Evolutionary conservation across 2,113 vertebrate genomes (phyloP).

Genomic region (Sander vitreus): DNA sequence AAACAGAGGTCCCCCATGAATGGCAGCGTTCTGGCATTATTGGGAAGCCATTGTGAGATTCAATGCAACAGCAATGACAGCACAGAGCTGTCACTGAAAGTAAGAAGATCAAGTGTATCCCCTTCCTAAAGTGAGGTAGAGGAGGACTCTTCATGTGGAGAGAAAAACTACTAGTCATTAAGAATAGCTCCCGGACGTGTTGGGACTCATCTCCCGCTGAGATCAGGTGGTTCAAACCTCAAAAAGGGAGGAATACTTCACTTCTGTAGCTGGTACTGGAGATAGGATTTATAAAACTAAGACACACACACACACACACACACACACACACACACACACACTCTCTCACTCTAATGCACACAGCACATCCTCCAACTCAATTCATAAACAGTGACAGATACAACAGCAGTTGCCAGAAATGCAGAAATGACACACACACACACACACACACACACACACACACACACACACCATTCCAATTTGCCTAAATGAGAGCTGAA

Average conservation of each 20-base stretch:
- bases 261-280: slow-evolving; percentile 42
- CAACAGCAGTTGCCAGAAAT: slow-evolving; percentile 50
- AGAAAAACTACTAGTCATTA: slow-evolving; percentile 61
- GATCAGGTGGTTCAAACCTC: slow-evolving; percentile 58
- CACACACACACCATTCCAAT: slow-evolving; percentile 39
- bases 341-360: slow-evolving; percentile 21
- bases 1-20: slow-evolving; percentile 73
- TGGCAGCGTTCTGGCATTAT: slow-evolving; percentile 60
- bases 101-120: slow-evolving; percentile 66
- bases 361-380: slow-evolving; percentile 51
- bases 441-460: slow-evolving; percentile 46
- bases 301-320: slow-evolving; percentile 1
- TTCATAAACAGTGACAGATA: slow-evolving; percentile 55
- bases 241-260: slow-evolving; percentile 32
- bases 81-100: slow-evolving; percentile 50
- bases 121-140: slow-evolving; percentile 39
- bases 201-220: slow-evolving; percentile 54
- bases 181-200: slow-evolving; percentile 55
- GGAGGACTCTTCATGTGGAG: slow-evolving; percentile 13
- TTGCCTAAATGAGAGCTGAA: slow-evolving; percentile 59
- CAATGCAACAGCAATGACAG: slow-evolving; percentile 63
- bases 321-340: not conserved
- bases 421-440: slow-evolving; percentile 44
- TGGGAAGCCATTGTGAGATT: slow-evolving; percentile 62
- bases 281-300: slow-evolving; percentile 58